Evolutionary conservation across 2,888 invertebrate genomes (phyloP).

Genomic region (Hymenopus coronatus): DNA sequence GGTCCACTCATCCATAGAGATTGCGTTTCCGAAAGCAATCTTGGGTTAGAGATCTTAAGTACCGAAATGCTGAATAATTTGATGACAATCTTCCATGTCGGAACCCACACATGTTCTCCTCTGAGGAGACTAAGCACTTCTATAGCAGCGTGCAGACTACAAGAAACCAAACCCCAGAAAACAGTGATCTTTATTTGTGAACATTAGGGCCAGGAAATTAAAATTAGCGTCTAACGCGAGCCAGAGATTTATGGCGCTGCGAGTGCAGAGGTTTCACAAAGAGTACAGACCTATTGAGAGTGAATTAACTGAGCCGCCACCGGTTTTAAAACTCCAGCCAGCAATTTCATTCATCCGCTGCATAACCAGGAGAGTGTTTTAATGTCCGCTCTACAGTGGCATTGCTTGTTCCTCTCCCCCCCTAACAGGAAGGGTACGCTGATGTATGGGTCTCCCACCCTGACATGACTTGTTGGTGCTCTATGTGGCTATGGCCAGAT

Average conservation of each 20-base stretch:
- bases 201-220: background rate
- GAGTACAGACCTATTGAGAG: background rate
- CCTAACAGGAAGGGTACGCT: background rate
- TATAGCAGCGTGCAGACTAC: background rate
- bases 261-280: background rate
- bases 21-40: no score
- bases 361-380: background rate
- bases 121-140: background rate
- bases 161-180: background rate
- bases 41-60: no score
- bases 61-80: background rate
- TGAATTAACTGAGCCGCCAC: background rate
- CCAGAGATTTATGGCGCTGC: background rate
- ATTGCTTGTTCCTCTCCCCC: background rate
- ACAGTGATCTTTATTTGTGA: background rate
- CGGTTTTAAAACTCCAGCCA: background rate
- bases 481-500: background rate
- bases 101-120: background rate
- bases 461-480: background rate
- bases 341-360: background rate
- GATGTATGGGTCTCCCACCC: background rate
- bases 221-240: background rate
- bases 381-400: background rate
- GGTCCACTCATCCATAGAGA: no score
- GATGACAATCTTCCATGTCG: background rate